Percentiles rank a stretch among this genome's conserved stretches.
phyloP scores from a whole-genome alignment of 2,888 invertebrate genomes.

The Tolmerus cingulatus region DNA sequence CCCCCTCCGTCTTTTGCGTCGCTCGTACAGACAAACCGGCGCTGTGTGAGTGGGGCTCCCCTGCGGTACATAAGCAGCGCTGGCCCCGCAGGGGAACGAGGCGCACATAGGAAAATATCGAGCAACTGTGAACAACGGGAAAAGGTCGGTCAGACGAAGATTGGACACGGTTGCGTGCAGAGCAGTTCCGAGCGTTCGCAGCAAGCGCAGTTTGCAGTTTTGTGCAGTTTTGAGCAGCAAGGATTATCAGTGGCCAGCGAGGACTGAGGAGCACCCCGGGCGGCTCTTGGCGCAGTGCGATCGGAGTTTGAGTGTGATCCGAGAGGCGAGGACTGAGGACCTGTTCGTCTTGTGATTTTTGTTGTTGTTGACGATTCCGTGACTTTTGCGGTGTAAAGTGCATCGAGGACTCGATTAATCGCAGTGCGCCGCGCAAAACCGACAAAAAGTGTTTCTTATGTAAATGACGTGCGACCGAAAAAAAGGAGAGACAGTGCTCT shows the following conservation, averaged over 20 bases:
- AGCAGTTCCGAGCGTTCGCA: constrained; percentile 19
- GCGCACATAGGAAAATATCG: constrained; percentile 6
- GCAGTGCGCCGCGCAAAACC: neutral
- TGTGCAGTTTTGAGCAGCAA: neutral
- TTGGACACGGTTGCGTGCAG: constrained; percentile 43
- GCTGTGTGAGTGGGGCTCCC: neutral
- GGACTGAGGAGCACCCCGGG: neutral
- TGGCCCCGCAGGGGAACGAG: neutral
- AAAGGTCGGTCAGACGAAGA: constrained; percentile 44
- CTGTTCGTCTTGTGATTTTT: neutral
- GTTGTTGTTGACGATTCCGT: neutral
- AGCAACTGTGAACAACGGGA: constrained; percentile 14
- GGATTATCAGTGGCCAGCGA: neutral
- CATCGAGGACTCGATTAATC: neutral
- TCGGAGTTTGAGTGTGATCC: neutral
- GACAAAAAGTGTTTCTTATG: neutral
- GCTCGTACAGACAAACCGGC: neutral
- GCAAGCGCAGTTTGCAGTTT: neutral
- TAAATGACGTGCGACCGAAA: neutral
- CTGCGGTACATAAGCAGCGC: neutral
- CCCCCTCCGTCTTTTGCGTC: neutral
- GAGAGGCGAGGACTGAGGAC: neutral
- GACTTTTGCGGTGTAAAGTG: neutral
- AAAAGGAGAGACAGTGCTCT: neutral
- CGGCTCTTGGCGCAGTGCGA: neutral